Evolutionary conservation across 2,888 invertebrate genomes (phyloP).

Genomic region (Tyria jacobaeae): DNA sequence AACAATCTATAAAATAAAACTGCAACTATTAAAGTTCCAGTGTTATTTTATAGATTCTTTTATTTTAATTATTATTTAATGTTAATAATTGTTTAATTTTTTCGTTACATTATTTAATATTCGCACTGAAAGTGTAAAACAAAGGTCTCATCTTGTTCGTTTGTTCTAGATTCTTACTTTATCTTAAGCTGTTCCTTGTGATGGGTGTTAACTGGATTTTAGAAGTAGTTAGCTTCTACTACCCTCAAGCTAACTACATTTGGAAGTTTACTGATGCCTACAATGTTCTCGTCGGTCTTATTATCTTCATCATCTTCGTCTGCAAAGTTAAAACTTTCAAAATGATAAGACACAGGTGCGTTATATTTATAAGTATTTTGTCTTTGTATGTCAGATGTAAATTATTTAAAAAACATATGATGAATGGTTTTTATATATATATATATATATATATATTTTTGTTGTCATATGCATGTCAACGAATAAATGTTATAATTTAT

Average conservation of each 20-base stretch:
- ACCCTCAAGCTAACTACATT: constrained; percentile 75
- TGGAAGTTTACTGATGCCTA: constrained; percentile 89
- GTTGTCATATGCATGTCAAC: background rate
- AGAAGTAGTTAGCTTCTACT: constrained; percentile 89
- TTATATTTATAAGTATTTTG: constrained; percentile 42
- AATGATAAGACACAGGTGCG: constrained; percentile 87
- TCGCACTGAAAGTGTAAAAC: too few species aligned
- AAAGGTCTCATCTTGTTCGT: background rate
- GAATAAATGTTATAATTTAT: background rate
- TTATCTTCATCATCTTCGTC: constrained; percentile 91
- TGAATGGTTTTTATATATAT: background rate
- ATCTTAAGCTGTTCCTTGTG: constrained; percentile 89
- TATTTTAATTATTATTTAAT: too few species aligned
- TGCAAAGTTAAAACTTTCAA: constrained; percentile 89
- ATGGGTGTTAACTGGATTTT: constrained; percentile 93
- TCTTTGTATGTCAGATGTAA: constrained; percentile 15
- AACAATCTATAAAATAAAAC: too few species aligned
- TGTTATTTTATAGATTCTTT: too few species aligned
- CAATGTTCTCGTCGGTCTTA: constrained; percentile 89
- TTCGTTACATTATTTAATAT: too few species aligned
- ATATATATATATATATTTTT: background rate
- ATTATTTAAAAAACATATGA: constrained; percentile 3
- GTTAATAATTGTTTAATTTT: too few species aligned
- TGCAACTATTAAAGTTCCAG: too few species aligned
- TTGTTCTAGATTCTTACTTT: constrained; percentile 88